Evolutionary conservation across 1,140 invertebrate species (phyloP).

Genomic region (Cecropterus lyciades): DNA sequence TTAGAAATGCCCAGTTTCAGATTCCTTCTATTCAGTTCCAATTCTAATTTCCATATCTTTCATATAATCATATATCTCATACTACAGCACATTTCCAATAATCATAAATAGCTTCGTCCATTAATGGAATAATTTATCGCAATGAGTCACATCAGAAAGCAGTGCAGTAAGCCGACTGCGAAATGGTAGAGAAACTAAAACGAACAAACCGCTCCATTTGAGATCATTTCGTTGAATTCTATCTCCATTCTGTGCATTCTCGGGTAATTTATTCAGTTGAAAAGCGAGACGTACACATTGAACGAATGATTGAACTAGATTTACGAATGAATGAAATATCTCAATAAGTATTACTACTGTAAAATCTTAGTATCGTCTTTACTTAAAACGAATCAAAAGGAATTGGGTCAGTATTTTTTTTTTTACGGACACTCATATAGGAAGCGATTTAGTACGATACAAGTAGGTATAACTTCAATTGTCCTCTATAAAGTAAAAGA

Average conservation of each 20-base stretch:
- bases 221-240: slow-evolving; percentile 1
- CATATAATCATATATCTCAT: background rate
- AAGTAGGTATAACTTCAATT: no score
- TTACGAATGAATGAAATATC: background rate
- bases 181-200: slow-evolving; percentile 19
- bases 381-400: no score
- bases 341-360: no score
- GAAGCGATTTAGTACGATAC: no score
- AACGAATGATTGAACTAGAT: background rate
- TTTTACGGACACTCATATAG: no score
- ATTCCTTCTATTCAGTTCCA: no score
- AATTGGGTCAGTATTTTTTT: no score
- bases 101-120: background rate
- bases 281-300: slow-evolving; percentile 5
- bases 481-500: no score
- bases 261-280: slow-evolving; percentile 20
- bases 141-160: background rate
- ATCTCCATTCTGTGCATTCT: background rate
- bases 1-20: no score
- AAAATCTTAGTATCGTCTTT: no score
- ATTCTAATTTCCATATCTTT: no score
- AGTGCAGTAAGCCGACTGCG: background rate
- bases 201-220: background rate
- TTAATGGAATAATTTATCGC: background rate
- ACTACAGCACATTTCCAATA: background rate